phyloP scores from a whole-genome alignment of 2,797 vertebrate genomes.

The Enteromius treurensis region DNA sequence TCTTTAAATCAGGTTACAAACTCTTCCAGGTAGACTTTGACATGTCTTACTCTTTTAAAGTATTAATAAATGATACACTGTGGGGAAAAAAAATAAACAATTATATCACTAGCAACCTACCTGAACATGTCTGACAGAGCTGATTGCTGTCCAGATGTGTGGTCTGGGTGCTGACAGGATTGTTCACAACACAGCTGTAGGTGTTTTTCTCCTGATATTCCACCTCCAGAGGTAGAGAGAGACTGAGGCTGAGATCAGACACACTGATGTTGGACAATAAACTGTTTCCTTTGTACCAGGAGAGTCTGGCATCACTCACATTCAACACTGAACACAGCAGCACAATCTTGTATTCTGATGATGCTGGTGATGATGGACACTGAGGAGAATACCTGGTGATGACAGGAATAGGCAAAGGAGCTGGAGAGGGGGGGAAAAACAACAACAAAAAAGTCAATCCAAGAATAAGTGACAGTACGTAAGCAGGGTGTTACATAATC shows the following conservation, averaged over 20 bases:
- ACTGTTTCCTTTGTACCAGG: background rate
- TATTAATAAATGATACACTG: too few relatives aligned
- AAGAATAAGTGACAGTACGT: background rate
- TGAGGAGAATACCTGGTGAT: background rate
- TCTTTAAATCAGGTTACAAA: too few relatives aligned
- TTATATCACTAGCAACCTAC: background rate
- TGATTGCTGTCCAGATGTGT: background rate
- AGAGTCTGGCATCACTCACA: background rate
- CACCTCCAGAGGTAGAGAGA: background rate
- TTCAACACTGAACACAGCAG: background rate
- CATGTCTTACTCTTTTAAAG: too few relatives aligned
- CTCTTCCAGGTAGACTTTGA: too few relatives aligned
- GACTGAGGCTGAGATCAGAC: background rate
- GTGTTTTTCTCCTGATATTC: background rate
- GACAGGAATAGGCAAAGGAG: background rate
- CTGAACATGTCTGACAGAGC: background rate
- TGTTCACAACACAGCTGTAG: background rate
- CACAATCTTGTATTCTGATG: background rate
- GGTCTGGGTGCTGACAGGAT: background rate
- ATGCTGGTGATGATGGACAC: background rate
- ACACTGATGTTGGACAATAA: background rate
- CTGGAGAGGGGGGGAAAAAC: background rate
- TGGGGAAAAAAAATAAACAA: too few relatives aligned
- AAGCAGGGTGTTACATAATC: background rate
- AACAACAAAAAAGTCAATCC: background rate